phyloP scores from a whole-genome alignment of 2,113 vertebrate species.

The Isichthys henryi region DNA sequence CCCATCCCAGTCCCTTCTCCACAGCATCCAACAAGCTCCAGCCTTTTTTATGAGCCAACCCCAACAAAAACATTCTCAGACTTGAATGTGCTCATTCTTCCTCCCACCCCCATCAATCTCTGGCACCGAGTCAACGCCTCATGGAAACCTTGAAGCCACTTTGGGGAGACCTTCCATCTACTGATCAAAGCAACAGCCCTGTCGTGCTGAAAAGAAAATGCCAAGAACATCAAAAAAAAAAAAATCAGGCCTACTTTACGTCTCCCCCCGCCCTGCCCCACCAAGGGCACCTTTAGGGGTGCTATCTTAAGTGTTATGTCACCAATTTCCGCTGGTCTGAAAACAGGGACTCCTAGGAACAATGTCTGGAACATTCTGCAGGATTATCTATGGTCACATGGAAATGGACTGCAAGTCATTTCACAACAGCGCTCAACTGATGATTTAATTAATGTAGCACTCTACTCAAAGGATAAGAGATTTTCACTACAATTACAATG shows the following conservation, averaged over 20 bases:
- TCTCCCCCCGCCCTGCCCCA: neutral
- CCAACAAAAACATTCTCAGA: conserved; percentile 56
- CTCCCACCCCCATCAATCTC: conserved; percentile 19
- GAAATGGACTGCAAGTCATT: neutral
- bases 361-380: neutral
- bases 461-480: neutral
- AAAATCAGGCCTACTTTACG: neutral
- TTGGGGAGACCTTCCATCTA: neutral
- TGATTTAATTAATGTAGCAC: neutral
- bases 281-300: neutral
- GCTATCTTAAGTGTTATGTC: neutral
- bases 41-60: conserved; percentile 60
- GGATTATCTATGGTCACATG: neutral
- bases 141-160: neutral
- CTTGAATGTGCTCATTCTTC: conserved; percentile 53
- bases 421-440: neutral
- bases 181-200: neutral
- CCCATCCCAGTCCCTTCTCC: conserved; percentile 21
- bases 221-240: neutral
- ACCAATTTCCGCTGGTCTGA: neutral
- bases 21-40: conserved; percentile 46
- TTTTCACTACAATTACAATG: neutral
- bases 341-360: neutral
- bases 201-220: neutral
- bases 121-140: conserved; percentile 12